Conservation (phyloP, 2,888 invertebrate genomes). For the Alcis repandata region DNA sequence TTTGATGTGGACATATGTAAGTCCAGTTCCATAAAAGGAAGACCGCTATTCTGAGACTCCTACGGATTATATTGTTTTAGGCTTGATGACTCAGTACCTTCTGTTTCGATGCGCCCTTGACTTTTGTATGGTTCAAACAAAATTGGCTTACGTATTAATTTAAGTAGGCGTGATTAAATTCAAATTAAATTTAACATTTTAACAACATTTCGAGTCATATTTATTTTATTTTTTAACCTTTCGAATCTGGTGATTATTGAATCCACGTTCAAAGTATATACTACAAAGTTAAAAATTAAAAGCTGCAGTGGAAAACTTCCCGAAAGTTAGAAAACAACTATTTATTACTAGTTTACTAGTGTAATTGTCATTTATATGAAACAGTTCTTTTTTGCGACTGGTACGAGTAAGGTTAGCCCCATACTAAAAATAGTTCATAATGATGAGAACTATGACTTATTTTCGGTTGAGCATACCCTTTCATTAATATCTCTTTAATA, state of each 20-base stretch:
- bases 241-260: not conserved
- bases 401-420: too few species aligned
- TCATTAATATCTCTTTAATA: too few species aligned
- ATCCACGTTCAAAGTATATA: not conserved
- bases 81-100: constrained; percentile 13
- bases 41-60: not conserved
- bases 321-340: not conserved
- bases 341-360: too few species aligned
- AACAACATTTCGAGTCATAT: too few species aligned
- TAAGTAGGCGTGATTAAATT: constrained; percentile 17
- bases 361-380: too few species aligned
- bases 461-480: too few species aligned
- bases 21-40: constrained; percentile 6
- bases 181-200: not conserved
- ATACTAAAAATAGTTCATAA: too few species aligned
- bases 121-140: constrained; percentile 21
- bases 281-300: not conserved
- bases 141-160: constrained; percentile 15
- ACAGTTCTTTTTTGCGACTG: too few species aligned
- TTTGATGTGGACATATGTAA: not conserved
- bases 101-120: constrained; percentile 25
- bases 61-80: constrained; percentile 13
- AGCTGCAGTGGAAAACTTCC: not conserved
- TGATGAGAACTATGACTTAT: too few species aligned
- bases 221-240: not conserved